Base-by-base conservation (phyloP, 2,888 invertebrate species). In the Andrena fulva region DNA sequence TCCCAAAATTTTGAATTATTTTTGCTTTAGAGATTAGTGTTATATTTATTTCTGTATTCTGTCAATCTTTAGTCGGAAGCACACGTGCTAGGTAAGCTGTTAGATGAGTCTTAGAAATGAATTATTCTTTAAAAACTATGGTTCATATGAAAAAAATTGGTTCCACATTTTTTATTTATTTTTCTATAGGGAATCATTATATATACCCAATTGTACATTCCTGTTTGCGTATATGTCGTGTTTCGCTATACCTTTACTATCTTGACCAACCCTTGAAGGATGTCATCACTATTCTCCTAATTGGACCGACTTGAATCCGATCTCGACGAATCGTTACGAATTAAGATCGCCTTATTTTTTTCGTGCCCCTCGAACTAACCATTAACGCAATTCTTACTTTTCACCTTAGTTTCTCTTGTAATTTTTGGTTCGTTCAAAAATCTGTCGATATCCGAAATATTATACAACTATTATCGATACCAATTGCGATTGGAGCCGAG, bases 271-370 rank as follows among this genome's bases (percentile, higher is more conserved):
- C 62, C 67, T 76, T 64, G 33, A 68, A 62, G 54, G 64, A 77
- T 68, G 76, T 76, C 24, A 56, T n/a, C 24, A 10, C 1, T 24
- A 3, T 20, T 20, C 54, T 20, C 10, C 20, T 20, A 56, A 56
- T 20, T 20, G 24, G 3, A 56, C 76, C 70, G 67, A 67, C 63
- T 75, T 50, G 59, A 75, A 69, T 56, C 71, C 67, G 77, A 80
- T 85, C 79, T 83, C 71, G 78, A 56, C 76, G 75, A 80, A 70
- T 74, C 54, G 64, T 86, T 75, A 56, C 42, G 66, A 68, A 77
- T 62, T 50, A 60, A 68, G 35, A 42, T 71, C 4, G 24, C 10
- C 10, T 56, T 20, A 20, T n/a, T 24, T 20, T 50, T n/a, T 10
- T 8, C 3, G 24, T 52, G 20, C 54, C 56, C 10, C 6, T 48